Conservation (phyloP, 2,113 vertebrate genomes). For the Cyprinodon variegatus region DNA sequence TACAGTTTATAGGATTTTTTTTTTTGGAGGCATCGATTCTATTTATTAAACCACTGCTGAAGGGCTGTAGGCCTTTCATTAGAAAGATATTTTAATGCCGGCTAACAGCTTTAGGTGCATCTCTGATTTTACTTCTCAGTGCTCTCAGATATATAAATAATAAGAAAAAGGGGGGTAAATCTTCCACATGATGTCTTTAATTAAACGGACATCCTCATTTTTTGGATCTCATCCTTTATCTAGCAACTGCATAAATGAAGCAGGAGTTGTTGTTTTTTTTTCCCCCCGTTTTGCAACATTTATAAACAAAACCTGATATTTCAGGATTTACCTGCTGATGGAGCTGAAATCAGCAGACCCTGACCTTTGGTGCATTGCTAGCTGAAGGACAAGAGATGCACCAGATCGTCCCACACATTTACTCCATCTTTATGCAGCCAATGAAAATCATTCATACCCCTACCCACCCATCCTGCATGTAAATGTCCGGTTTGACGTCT, state of each 20-base stretch:
- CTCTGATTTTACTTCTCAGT: neutral
- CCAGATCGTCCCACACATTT: neutral
- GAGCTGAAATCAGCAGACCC: no score
- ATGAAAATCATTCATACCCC: neutral
- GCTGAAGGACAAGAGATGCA: neutral
- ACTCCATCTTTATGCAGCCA: constrained; percentile 20
- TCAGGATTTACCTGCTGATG: neutral
- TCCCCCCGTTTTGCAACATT: neutral
- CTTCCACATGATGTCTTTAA: neutral
- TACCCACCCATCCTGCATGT: neutral
- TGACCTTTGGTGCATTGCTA: neutral
- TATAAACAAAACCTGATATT: neutral
- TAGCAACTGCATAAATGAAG: neutral
- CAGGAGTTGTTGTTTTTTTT: no score
- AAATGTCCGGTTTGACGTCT: constrained; percentile 7
- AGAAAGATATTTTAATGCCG: neutral
- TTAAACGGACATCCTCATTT: neutral
- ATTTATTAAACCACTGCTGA: neutral
- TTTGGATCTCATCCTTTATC: no score
- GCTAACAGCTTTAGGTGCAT: neutral
- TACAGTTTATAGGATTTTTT: neutral
- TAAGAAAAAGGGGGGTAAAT: neutral
- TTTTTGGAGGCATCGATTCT: neutral
- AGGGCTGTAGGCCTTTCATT: neutral
- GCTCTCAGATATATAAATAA: no score